Conservation (phyloP, 2,797 vertebrate species). For the Rhabdomys pumilio region DNA sequence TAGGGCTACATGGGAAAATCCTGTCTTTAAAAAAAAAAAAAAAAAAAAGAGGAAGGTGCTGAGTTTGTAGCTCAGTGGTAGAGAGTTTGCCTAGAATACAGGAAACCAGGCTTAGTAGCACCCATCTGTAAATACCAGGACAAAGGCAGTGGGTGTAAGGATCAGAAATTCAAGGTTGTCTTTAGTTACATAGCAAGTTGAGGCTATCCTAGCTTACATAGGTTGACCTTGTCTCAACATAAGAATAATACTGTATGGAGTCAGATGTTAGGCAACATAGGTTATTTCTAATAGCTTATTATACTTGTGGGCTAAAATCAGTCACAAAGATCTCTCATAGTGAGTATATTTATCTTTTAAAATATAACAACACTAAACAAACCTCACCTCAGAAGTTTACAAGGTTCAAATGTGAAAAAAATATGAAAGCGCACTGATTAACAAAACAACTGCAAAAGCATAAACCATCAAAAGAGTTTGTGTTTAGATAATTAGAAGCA, state of each 20-base stretch:
- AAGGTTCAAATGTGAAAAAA: constrained; percentile 55
- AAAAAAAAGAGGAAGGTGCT: neutral
- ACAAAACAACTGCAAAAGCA: neutral
- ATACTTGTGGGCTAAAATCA: constrained; percentile 28
- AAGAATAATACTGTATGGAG: constrained; percentile 56
- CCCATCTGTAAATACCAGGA: neutral
- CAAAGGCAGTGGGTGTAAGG: neutral
- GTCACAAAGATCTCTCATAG: neutral
- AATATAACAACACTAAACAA: constrained; percentile 42
- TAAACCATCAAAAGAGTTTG: neutral
- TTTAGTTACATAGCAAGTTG: neutral
- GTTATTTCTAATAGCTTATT: constrained; percentile 62
- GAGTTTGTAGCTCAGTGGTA: neutral
- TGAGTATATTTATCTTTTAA: constrained; percentile 61
- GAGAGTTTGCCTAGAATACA: neutral
- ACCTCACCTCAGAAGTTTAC: constrained; percentile 59
- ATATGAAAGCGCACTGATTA: constrained; percentile 33
- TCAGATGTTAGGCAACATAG: constrained; percentile 51
- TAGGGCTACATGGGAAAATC: neutral
- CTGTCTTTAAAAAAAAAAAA: too few species aligned
- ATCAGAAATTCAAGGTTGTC: neutral
- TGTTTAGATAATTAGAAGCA: constrained; percentile 60
- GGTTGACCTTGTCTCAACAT: neutral
- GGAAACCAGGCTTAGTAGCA: neutral
- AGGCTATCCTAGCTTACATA: neutral